These are phyloP conservation scores for Solenopsis invicta DNA, from an alignment of 1,140 invertebrate genomes.

Conservation along the genomic window DNA sequence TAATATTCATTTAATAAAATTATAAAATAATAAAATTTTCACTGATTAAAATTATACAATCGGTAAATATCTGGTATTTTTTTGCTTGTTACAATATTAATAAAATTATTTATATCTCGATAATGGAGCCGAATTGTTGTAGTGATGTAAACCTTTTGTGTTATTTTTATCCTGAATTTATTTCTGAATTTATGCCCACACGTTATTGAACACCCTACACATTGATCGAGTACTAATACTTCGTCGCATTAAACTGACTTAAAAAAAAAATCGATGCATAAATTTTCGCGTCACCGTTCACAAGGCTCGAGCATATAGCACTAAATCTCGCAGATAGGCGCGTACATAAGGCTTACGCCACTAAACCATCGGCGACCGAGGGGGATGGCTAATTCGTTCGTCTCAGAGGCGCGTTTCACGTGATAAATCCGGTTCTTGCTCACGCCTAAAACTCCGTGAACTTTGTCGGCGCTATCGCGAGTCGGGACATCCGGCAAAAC, in stretches of 20 bases:
- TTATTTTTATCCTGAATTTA: too few species aligned
- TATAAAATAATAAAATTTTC: too few species aligned
- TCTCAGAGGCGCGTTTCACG: conserved; percentile 49
- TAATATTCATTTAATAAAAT: too few species aligned
- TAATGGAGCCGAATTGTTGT: too few species aligned
- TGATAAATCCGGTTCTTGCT: conserved; percentile 57
- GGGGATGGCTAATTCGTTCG: conserved; percentile 41
- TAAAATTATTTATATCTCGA: too few species aligned
- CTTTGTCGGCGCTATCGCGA: conserved; percentile 52
- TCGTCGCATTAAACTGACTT: background rate
- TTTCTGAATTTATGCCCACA: too few species aligned
- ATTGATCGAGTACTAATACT: background rate
- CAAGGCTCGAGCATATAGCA: conserved; percentile 4
- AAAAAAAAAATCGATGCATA: background rate
- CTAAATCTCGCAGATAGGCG: conserved; percentile 43
- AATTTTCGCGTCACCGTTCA: background rate
- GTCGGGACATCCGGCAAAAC: conserved; percentile 50
- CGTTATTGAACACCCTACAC: too few species aligned
- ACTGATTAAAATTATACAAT: too few species aligned
- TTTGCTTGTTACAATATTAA: too few species aligned
- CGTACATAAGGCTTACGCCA: conserved; percentile 36
- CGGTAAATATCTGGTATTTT: too few species aligned
- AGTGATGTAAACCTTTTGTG: too few species aligned
- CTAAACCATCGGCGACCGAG: conserved; percentile 24
- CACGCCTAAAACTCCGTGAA: conserved; percentile 53